Percentiles rank a stretch among this genome's conserved stretches.
Conservation (phyloP, 2,797 vertebrate species). For the Chloroceryle amazona region DNA sequence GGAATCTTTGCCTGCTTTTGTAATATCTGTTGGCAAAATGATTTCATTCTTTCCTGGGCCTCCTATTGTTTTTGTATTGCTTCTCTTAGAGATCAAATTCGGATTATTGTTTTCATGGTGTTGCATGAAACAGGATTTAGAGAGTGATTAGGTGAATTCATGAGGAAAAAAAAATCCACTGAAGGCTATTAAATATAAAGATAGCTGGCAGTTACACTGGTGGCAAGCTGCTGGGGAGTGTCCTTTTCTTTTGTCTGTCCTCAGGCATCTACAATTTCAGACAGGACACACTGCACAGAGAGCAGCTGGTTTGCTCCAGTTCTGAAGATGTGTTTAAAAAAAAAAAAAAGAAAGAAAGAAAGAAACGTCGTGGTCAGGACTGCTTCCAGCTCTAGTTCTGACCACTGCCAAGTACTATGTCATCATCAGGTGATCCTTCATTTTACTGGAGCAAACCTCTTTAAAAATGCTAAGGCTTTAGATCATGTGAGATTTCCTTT, state of each 20-base stretch:
- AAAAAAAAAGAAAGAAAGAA: too few relatives aligned
- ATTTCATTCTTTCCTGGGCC: constrained; percentile 34
- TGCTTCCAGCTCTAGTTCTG: not conserved
- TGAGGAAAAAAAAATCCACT: not conserved
- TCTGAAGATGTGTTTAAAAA: not conserved
- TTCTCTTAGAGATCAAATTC: constrained; percentile 36
- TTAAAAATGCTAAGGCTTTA: not conserved
- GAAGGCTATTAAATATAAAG: not conserved
- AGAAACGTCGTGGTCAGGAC: not conserved
- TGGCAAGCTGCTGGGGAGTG: not conserved
- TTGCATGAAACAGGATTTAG: constrained; percentile 51
- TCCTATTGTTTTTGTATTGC: constrained; percentile 37
- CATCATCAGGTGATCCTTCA: not conserved
- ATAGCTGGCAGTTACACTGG: constrained; percentile 10
- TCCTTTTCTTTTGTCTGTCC: not conserved
- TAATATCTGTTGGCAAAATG: not conserved
- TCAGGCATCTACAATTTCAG: not conserved
- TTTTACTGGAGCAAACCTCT: not conserved
- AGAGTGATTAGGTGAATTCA: constrained; percentile 44
- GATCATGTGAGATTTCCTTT: not conserved
- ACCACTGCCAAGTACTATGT: not conserved
- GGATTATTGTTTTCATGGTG: constrained; percentile 30
- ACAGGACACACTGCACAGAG: not conserved
- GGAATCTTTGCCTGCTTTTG: not conserved
- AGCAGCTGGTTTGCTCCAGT: not conserved